A percentile compares a stretch with the other conserved stretches of the same genome.
Evolutionary conservation across 1,140 invertebrate species (phyloP).

Genomic region (Drosophila santomea): DNA sequence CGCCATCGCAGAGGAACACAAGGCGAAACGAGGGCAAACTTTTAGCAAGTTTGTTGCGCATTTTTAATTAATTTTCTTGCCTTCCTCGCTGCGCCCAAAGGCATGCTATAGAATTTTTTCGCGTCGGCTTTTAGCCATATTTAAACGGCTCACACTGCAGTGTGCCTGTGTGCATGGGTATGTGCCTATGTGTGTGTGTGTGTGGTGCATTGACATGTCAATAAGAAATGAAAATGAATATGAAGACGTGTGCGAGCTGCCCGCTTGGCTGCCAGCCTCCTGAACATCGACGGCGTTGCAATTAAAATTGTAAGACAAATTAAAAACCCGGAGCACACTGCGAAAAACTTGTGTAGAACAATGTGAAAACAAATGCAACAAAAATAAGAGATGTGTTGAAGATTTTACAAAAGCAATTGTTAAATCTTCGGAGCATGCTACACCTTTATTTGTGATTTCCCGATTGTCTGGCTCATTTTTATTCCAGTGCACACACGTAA

Average conservation of each 20-base stretch:
- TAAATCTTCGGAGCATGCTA: too few species aligned
- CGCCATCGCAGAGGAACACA: slow-evolving; percentile 9
- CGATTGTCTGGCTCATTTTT: not conserved
- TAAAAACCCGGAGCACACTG: slow-evolving; percentile 44
- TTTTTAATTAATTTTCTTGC: slow-evolving; percentile 69
- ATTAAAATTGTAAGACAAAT: slow-evolving; percentile 79
- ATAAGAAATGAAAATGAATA: slow-evolving; percentile 67
- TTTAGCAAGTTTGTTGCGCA: slow-evolving; percentile 60
- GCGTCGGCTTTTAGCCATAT: slow-evolving; percentile 52
- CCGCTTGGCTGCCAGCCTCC: slow-evolving; percentile 37
- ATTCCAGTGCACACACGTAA: slow-evolving; percentile 13
- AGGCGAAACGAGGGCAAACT: slow-evolving; percentile 42
- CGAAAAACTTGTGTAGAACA: not conserved
- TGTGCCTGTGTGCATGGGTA: not conserved
- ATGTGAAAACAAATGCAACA: not conserved
- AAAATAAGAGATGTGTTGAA: too few species aligned
- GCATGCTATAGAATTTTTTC: slow-evolving; percentile 43
- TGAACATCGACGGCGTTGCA: slow-evolving; percentile 50
- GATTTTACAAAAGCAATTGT: too few species aligned
- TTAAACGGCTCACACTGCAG: slow-evolving; percentile 30
- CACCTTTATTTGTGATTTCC: not conserved
- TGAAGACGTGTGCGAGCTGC: slow-evolving; percentile 9
- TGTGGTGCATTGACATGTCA: slow-evolving; percentile 70
- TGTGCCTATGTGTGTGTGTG: not conserved
- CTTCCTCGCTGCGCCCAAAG: slow-evolving; percentile 12